These are phyloP conservation scores for Pseudomyrmex gracilis DNA, from an alignment of 1,140 invertebrate genomes.

Conservation along the genomic window DNA sequence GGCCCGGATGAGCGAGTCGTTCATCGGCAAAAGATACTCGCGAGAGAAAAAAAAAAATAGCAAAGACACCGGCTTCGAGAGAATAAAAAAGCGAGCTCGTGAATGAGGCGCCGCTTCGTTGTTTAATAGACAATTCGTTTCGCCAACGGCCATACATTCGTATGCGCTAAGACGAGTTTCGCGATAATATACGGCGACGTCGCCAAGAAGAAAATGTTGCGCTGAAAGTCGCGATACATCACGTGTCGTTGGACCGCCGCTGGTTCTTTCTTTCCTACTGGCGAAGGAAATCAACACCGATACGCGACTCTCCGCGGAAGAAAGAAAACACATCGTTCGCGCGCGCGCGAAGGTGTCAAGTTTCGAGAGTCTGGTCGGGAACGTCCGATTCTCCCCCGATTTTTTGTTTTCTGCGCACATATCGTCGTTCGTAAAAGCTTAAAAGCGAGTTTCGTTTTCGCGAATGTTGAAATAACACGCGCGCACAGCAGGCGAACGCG, in stretches of 20 bases:
- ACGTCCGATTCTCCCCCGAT: constrained; percentile 8
- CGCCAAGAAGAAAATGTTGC: constrained; percentile 5
- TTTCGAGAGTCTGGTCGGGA: constrained; percentile 17
- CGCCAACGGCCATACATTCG: background rate
- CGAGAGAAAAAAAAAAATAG: background rate
- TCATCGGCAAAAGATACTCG: background rate
- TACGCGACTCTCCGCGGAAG: background rate
- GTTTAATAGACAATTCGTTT: constrained; percentile 20
- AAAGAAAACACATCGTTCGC: background rate
- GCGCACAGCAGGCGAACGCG: background rate
- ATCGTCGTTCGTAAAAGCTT: background rate
- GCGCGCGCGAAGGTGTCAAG: constrained; percentile 18
- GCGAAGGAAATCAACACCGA: constrained; percentile 34
- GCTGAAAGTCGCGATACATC: background rate
- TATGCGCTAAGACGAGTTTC: constrained; percentile 18
- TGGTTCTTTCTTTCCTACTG: too few relatives aligned
- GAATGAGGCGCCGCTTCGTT: background rate
- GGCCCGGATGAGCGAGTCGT: background rate
- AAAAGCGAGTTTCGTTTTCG: constrained; percentile 57
- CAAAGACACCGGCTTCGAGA: background rate
- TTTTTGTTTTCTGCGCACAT: background rate
- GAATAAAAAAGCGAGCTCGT: constrained; percentile 17
- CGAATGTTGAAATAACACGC: constrained; percentile 38
- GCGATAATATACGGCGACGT: constrained; percentile 19
- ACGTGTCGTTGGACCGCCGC: background rate